Conservation (phyloP, 2,797 vertebrate species). For the Phoxinus dragarum region DNA sequence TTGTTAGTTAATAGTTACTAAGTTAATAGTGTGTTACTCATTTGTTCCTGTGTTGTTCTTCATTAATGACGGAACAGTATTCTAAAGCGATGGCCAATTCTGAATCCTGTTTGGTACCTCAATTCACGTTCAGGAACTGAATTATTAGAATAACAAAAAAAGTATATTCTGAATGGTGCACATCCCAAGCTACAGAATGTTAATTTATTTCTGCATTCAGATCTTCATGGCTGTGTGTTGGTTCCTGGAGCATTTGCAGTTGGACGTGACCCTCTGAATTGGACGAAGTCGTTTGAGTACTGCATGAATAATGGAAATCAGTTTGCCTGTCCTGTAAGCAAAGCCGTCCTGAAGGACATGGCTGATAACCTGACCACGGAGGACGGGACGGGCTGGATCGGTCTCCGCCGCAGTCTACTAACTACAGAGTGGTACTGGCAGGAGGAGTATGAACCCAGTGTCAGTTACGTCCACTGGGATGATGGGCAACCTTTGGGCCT, state of each 20-base stretch:
- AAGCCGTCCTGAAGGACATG: constrained; percentile 3
- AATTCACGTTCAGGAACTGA: background rate
- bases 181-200: background rate
- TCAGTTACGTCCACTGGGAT: constrained; percentile 63
- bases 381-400: constrained; percentile 69
- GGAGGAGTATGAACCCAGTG: background rate
- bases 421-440: constrained; percentile 76
- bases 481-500: constrained; percentile 49
- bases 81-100: background rate
- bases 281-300: constrained; percentile 65
- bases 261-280: background rate
- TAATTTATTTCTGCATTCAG: constrained; percentile 56
- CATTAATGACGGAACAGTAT: background rate
- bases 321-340: constrained; percentile 60
- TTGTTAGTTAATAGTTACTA: too few relatives aligned
- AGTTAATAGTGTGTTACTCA: too few relatives aligned
- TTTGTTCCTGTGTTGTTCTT: background rate
- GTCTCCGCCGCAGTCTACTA: constrained; percentile 68
- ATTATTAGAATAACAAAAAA: background rate
- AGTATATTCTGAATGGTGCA: background rate
- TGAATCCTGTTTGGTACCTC: background rate
- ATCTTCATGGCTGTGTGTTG: constrained; percentile 67
- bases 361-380: background rate
- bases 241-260: constrained; percentile 37
- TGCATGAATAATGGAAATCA: constrained; percentile 17